phyloP scores from a whole-genome alignment of 2,113 vertebrate genomes.

The Brachypteracias leptosomus region DNA sequence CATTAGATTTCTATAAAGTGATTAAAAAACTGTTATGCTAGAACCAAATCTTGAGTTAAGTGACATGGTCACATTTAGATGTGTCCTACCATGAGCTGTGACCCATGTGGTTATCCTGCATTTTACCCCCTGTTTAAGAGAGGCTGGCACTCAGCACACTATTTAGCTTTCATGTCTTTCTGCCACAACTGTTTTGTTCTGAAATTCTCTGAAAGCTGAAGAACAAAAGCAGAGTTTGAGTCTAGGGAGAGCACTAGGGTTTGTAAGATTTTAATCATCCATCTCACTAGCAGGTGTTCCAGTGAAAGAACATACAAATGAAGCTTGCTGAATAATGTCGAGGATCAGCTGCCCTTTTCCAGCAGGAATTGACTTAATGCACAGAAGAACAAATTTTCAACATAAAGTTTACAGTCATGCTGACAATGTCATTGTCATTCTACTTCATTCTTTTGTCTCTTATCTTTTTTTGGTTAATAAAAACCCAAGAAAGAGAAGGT shows the following conservation, averaged over 20 bases:
- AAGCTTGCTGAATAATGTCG: slow-evolving; percentile 30
- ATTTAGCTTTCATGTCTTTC: not conserved
- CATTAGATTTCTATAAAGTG: not conserved
- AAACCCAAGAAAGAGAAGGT: not conserved
- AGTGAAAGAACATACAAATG: slow-evolving; percentile 19
- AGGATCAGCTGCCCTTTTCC: slow-evolving; percentile 46
- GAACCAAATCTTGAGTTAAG: not conserved
- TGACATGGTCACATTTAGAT: not conserved
- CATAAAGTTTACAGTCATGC: slow-evolving; percentile 1
- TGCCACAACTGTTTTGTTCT: not conserved
- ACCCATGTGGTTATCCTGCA: not conserved
- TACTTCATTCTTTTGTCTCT: slow-evolving; percentile 24
- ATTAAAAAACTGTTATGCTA: not conserved
- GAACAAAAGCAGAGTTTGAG: not conserved
- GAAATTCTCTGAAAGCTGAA: not conserved
- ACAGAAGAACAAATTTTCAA: slow-evolving; percentile 49
- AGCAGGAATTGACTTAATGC: not conserved
- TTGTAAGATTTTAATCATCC: slow-evolving; percentile 47
- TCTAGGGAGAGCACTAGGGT: not conserved
- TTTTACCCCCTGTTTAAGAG: not conserved
- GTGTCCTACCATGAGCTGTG: not conserved
- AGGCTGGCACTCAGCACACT: fast-evolving
- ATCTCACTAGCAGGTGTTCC: slow-evolving; percentile 3
- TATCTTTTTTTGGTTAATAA: slow-evolving; percentile 8
- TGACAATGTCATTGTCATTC: slow-evolving; percentile 41